A percentile compares a stretch with the other conserved stretches of the same genome.
Evolutionary conservation across 2,113 vertebrate genomes (phyloP).

Genomic region (Halcyon malimbica): DNA sequence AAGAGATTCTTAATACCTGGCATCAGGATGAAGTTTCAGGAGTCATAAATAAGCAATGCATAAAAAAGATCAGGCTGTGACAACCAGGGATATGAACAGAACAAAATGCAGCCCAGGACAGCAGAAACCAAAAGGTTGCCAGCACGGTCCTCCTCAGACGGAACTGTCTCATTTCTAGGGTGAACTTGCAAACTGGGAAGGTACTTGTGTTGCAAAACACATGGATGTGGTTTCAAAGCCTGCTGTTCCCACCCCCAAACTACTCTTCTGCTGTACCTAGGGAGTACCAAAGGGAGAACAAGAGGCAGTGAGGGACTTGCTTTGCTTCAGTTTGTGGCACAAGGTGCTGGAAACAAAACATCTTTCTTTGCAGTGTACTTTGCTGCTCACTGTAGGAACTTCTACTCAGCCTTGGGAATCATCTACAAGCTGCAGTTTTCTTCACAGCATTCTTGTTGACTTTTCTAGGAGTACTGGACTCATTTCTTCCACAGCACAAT

Average conservation of each 20-base stretch:
- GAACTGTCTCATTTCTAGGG: not conserved
- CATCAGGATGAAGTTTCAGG: not conserved
- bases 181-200: not conserved
- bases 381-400: not conserved
- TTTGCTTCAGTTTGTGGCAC: not conserved
- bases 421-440: not conserved
- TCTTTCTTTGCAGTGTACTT: not conserved
- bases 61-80: not conserved
- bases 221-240: not conserved
- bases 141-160: not conserved
- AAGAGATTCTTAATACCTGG: not conserved
- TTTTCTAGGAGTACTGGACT: constrained; percentile 17
- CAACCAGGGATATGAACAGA: fast-evolving
- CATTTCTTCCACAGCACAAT: constrained; percentile 24
- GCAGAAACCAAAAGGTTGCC: not conserved
- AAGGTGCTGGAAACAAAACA: not conserved
- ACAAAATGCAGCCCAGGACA: not conserved
- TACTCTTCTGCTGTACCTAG: not conserved
- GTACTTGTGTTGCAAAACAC: not conserved
- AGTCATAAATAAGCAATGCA: not conserved
- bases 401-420: not conserved
- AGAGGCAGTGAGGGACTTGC: not conserved
- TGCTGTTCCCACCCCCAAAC: not conserved
- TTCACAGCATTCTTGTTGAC: not conserved
- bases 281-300: not conserved